phyloP scores from a whole-genome alignment of 2,113 vertebrate genomes.

The Tupaia tana region DNA sequence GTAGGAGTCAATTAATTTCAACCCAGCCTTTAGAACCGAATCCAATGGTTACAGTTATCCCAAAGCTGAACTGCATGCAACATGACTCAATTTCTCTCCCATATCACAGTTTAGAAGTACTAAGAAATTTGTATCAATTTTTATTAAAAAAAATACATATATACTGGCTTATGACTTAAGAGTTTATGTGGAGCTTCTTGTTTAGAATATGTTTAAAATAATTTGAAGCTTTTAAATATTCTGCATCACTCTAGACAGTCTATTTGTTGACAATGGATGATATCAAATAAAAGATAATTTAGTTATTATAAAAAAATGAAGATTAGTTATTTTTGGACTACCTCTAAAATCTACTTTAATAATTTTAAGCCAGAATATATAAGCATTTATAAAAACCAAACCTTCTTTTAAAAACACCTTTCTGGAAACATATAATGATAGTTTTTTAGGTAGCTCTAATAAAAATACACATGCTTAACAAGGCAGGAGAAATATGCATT shows the following conservation, averaged over 20 bases:
- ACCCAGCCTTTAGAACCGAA: not conserved
- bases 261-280: conserved; percentile 14
- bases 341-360: conserved; percentile 34
- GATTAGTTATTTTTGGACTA: conserved; percentile 21
- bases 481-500: conserved; percentile 39
- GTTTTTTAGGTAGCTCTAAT: conserved; percentile 52
- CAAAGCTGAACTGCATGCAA: conserved; percentile 4
- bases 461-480: conserved; percentile 42
- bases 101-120: not conserved
- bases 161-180: not conserved
- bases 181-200: conserved; percentile 13
- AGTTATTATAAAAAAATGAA: conserved; percentile 32
- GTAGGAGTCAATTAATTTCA: not conserved
- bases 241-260: not conserved
- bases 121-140: not conserved
- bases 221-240: conserved; percentile 40
- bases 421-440: conserved; percentile 28
- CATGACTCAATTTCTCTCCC: not conserved
- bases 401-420: not conserved
- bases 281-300: conserved; percentile 51
- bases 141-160: not conserved
- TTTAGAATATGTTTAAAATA: conserved; percentile 54
- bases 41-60: not conserved
- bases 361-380: conserved; percentile 58
- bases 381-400: conserved; percentile 44